Evolutionary conservation across 1,140 invertebrate genomes (phyloP).

Genomic region (Drosophila equinoxialis): DNA sequence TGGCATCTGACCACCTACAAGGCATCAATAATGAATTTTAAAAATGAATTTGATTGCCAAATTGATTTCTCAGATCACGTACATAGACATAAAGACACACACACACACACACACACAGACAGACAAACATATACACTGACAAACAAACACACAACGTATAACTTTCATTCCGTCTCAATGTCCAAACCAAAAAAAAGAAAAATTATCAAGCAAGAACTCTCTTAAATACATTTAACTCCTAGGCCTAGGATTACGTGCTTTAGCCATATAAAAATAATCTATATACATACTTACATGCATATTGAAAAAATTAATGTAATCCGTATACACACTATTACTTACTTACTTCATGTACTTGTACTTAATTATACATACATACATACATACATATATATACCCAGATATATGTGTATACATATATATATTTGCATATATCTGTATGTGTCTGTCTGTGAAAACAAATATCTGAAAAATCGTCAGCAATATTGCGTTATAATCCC

Average conservation of each 20-base stretch:
- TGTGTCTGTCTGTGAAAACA: background rate
- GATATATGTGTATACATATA: constrained; percentile 22
- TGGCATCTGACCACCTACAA: constrained; percentile 86
- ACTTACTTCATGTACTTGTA: constrained; percentile 15
- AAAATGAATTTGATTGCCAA: background rate
- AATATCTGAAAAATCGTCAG: background rate
- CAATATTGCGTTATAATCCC: constrained; percentile 1
- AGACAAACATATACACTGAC: too few species aligned
- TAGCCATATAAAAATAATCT: constrained; percentile 34
- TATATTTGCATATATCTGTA: constrained; percentile 22
- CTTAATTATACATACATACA: constrained; percentile 1
- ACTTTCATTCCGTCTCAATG: constrained; percentile 75
- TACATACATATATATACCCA: constrained; percentile 34
- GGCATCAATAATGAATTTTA: constrained; percentile 83
- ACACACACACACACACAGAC: constrained; percentile 32
- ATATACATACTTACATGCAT: background rate
- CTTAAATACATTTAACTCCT: constrained; percentile 58
- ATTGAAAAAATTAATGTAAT: constrained; percentile 7
- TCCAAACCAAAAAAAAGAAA: constrained; percentile 41
- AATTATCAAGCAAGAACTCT: constrained; percentile 29
- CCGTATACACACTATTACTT: constrained; percentile 14
- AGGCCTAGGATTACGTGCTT: constrained; percentile 70
- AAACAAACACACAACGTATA: constrained; percentile 34
- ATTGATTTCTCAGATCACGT: constrained; percentile 9
- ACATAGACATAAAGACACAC: constrained; percentile 24